These are phyloP conservation scores for Protosalanx chinensis DNA, from an alignment of 2,797 vertebrate genomes.

Conservation along the genomic window DNA sequence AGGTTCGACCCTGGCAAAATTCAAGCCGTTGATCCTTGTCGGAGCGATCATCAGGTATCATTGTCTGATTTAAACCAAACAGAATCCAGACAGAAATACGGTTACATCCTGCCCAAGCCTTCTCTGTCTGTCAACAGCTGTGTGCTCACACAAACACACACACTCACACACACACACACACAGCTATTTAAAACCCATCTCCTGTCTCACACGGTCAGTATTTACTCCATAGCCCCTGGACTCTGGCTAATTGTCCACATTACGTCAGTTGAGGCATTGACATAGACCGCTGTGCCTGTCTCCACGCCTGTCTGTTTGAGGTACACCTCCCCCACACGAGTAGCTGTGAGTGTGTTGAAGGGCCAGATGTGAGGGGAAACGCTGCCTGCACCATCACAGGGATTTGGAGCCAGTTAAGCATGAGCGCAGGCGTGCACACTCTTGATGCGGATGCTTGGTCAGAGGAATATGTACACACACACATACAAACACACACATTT, in stretches of 20 bases:
- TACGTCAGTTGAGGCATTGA: conserved; percentile 32
- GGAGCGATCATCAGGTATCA: conserved; percentile 12
- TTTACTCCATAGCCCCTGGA: conserved; percentile 44
- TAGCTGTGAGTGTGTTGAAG: conserved; percentile 15
- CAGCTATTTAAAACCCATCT: conserved; percentile 61
- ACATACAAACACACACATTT: background rate
- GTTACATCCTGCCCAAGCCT: conserved; percentile 59
- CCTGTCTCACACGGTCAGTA: conserved; percentile 48
- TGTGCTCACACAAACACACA: conserved; percentile 9
- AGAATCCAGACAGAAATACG: conserved; percentile 48
- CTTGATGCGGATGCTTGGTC: background rate
- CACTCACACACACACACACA: conserved; percentile 33
- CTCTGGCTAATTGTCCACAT: conserved; percentile 40
- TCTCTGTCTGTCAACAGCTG: conserved; percentile 61
- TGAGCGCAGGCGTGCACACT: background rate
- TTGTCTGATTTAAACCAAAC: conserved; percentile 50
- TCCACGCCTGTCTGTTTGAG: background rate
- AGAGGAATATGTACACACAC: background rate
- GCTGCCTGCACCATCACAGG: background rate
- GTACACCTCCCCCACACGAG: no score
- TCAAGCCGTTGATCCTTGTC: background rate
- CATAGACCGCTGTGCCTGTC: conserved; percentile 18
- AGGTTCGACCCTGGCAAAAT: background rate
- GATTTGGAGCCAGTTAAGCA: background rate
- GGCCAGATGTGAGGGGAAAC: conserved; percentile 28